Percentiles rank a stretch among this genome's conserved stretches.
These are phyloP conservation scores for Eupithecia tripunctaria DNA, from an alignment of 2,888 invertebrate species.

Conservation along the genomic window DNA sequence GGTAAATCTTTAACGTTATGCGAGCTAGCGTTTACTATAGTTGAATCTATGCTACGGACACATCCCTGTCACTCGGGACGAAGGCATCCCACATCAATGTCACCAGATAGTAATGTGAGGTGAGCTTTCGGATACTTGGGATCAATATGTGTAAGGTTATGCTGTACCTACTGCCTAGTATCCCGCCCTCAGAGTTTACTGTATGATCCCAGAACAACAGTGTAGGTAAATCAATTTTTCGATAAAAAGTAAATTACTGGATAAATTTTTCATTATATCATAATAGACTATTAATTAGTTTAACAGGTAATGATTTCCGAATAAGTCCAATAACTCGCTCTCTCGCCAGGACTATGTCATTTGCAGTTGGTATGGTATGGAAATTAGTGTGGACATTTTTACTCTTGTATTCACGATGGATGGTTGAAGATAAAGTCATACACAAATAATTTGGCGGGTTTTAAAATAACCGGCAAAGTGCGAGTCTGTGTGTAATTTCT, in stretches of 20 bases:
- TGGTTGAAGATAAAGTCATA: too few relatives aligned
- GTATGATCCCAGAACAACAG: too few relatives aligned
- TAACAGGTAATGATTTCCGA: too few relatives aligned
- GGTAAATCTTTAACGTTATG: not conserved
- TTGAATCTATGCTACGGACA: not conserved
- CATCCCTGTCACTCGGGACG: slow-evolving; percentile 19
- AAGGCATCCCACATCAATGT: slow-evolving; percentile 32
- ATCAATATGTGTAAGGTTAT: slow-evolving; percentile 20
- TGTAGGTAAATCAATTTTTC: too few relatives aligned
- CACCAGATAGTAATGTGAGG: slow-evolving; percentile 24
- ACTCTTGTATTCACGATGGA: not conserved
- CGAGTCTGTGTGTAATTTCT: too few relatives aligned
- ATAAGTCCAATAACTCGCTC: not conserved
- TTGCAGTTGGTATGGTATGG: not conserved
- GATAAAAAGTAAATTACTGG: too few relatives aligned
- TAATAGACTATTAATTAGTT: too few relatives aligned
- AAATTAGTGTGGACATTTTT: not conserved
- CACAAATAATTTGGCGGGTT: too few relatives aligned
- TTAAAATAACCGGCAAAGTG: too few relatives aligned
- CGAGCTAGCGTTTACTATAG: not conserved
- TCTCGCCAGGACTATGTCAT: not conserved
- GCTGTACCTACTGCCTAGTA: too few relatives aligned
- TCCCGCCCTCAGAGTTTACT: too few relatives aligned
- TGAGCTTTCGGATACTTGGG: slow-evolving; percentile 17
- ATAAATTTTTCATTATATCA: too few relatives aligned